Evolutionary conservation across 2,888 invertebrate genomes (phyloP).

Genomic region (Drosophila tanythrix): DNA sequence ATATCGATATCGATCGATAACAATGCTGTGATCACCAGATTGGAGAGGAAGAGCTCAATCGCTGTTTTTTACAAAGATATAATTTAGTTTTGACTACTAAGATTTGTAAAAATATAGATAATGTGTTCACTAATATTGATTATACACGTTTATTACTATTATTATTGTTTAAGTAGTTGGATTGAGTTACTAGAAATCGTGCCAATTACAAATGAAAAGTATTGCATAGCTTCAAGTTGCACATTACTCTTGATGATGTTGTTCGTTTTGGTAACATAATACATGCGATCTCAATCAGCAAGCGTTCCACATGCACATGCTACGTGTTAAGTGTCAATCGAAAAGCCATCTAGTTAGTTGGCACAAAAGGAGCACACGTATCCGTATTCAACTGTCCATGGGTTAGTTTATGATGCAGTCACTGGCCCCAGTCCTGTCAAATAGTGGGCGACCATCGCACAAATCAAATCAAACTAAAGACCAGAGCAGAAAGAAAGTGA

Average conservation of each 20-base stretch:
- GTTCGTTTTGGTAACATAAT: slow-evolving; percentile 6
- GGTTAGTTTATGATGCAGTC: slow-evolving; percentile 45
- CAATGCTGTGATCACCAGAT: no score
- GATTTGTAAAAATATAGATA: not conserved
- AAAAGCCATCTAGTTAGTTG: slow-evolving; percentile 14
- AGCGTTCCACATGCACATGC: slow-evolving; percentile 8
- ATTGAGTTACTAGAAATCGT: not conserved
- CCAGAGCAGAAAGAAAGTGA: slow-evolving; percentile 45
- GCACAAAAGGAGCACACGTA: slow-evolving; percentile 21
- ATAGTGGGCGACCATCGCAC: slow-evolving; percentile 25
- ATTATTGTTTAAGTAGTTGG: not conserved
- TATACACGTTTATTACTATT: no score
- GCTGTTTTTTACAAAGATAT: not conserved
- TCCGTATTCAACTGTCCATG: slow-evolving; percentile 2
- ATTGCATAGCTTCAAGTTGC: not conserved
- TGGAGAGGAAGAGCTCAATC: not conserved
- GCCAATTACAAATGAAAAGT: slow-evolving; percentile 4
- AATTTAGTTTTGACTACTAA: not conserved
- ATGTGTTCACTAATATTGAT: not conserved
- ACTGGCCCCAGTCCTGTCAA: slow-evolving; percentile 50
- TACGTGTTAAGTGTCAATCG: slow-evolving; percentile 40
- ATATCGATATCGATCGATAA: not conserved
- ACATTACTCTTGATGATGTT: slow-evolving; percentile 13
- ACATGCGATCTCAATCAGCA: slow-evolving; percentile 30
- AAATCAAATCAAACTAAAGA: slow-evolving; percentile 45